These are phyloP conservation scores for Melanophora roralis DNA, from an alignment of 2,888 invertebrate species.

Conservation along the genomic window DNA sequence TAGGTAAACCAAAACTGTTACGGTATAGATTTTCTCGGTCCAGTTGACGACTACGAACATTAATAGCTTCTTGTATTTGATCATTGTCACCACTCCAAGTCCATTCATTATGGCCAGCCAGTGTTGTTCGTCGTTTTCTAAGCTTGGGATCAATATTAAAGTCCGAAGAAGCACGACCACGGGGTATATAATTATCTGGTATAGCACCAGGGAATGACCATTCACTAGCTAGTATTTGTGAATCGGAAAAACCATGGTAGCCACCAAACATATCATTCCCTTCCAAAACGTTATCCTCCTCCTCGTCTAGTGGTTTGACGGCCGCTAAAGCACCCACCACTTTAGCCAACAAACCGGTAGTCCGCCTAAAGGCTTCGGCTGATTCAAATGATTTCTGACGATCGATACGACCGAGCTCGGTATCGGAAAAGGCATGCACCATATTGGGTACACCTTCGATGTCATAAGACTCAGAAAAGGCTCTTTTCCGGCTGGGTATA, in stretches of 20 bases:
- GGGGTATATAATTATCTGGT: constrained; percentile 74
- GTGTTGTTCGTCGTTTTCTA: constrained; percentile 63
- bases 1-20: constrained; percentile 55
- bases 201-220: constrained; percentile 78
- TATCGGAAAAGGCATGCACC: constrained; percentile 84
- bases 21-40: constrained; percentile 67
- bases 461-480: constrained; percentile 82
- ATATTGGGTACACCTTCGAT: constrained; percentile 63
- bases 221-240: constrained; percentile 85
- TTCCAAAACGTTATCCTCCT: constrained; percentile 71
- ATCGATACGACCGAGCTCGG: constrained; percentile 87
- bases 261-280: constrained; percentile 75
- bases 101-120: constrained; percentile 74
- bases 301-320: constrained; percentile 77
- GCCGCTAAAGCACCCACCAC: constrained; percentile 87
- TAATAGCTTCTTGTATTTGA: constrained; percentile 76
- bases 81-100: constrained; percentile 77
- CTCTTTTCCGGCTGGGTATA: constrained; percentile 79
- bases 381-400: constrained; percentile 83
- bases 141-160: constrained; percentile 71
- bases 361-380: constrained; percentile 84
- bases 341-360: constrained; percentile 85
- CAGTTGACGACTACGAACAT: constrained; percentile 70
- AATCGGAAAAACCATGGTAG: constrained; percentile 85
- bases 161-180: constrained; percentile 82